A percentile compares a stretch with the other conserved stretches of the same genome.
Conservation (phyloP, 2,888 invertebrate genomes). For the Esperia sulphurella region DNA sequence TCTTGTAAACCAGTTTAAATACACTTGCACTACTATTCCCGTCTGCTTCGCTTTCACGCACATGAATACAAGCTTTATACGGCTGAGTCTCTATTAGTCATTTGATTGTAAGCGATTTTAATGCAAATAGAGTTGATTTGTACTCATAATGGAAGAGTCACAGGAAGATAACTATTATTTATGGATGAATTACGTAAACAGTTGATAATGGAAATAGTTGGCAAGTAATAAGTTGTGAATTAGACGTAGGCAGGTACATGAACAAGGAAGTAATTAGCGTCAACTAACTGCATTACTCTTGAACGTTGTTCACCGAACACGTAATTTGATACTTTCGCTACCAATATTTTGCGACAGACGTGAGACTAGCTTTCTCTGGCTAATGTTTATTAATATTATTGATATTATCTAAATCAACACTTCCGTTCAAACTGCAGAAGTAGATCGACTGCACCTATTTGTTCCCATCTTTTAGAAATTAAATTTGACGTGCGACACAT, state of each 20-base stretch:
- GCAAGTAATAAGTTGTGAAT: conserved; percentile 5
- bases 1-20: conserved; percentile 54
- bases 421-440: background rate
- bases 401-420: too few species aligned
- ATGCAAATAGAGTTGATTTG: conserved; percentile 11
- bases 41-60: conserved; percentile 42
- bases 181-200: conserved; percentile 6
- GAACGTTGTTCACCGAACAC: conserved; percentile 38
- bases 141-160: background rate
- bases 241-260: conserved; percentile 1
- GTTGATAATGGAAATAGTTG: conserved; percentile 12
- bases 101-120: background rate
- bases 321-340: conserved; percentile 41
- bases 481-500: too few species aligned
- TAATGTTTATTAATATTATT: conserved; percentile 4
- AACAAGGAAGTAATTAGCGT: conserved; percentile 38
- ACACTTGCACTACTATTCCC: conserved; percentile 60
- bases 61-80: conserved; percentile 11
- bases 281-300: conserved; percentile 31
- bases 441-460: background rate
- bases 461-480: background rate
- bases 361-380: conserved; percentile 12
- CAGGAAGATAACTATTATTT: conserved; percentile 1
- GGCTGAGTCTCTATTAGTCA: too few species aligned
- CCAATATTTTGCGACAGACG: conserved; percentile 15